Base-by-base conservation (phyloP, 2,113 vertebrate species). In the Gobius niger region DNA sequence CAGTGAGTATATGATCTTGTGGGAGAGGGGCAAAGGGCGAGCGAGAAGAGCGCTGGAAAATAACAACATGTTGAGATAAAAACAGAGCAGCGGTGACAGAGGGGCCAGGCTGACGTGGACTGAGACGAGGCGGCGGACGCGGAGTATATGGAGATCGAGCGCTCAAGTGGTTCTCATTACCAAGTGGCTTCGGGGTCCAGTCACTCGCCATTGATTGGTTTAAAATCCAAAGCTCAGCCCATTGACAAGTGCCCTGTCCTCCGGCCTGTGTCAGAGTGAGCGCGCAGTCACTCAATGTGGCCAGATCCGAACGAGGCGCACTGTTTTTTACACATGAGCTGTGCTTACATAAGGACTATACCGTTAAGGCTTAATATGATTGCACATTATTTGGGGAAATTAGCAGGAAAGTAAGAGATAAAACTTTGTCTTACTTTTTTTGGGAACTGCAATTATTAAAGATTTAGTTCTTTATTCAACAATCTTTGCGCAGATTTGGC, bases 191-290 rank as follows among this genome's bases (percentile, higher is more conserved):
- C 56, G 11, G 78, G 84, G 77, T 77, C 75, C 67, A 63, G 81
- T 82, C 80, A 63, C 78, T 84, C 63, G 74, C 47, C 82, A 85
- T 89, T 85, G 85, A 90, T 88, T 87, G 84, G 85, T 80, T 85
- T 83, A 77, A 84, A 84, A 89, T 71, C 82, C 73, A 72, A 73
- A 86, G 75, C 82, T 78, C 63, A 70, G 78, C 67, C 51, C 59
- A 80, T 82, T 47, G 74, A 87, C 84, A 65, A 64, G 53, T 63
- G 59, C 42, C 15, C 44, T 57, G 41, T 75, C 81, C 70, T 73
- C 67, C 42, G 80, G 75, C 79, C 77, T 44, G 67, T 4, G 73
- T 75, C 66, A 47, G 47, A 70, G 63, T 75, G 7, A 50, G 19
- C 50, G 62, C 53, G 24, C 10, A 13, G 46, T 41, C 42, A 34